Percentiles rank a stretch among this genome's conserved stretches.
phyloP scores from a whole-genome alignment of 2,113 vertebrate species.

The Calidris pygmaea region DNA sequence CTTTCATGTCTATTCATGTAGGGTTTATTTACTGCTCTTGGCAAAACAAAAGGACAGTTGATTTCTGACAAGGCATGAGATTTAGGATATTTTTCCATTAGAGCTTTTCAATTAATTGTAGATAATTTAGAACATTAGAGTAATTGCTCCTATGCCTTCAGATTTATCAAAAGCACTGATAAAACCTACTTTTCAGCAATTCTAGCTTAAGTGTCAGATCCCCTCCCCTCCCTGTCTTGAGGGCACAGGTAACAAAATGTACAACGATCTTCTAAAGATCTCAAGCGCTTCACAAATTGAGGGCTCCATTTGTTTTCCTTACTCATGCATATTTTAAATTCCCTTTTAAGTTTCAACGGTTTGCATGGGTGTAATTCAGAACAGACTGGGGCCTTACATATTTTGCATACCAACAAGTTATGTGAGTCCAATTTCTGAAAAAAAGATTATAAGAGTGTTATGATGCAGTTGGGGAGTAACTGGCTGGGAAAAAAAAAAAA shows the following conservation, averaged over 20 bases:
- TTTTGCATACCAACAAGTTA: conserved; percentile 38
- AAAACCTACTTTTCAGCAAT: not conserved
- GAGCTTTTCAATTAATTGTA: not conserved
- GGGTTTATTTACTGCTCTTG: not conserved
- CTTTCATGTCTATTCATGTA: not conserved
- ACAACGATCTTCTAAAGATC: not conserved
- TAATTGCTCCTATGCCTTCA: not conserved
- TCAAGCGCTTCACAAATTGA: not conserved
- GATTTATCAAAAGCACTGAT: not conserved
- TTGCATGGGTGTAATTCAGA: conserved; percentile 43
- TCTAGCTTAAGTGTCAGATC: not conserved
- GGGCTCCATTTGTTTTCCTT: not conserved
- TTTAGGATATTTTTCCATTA: not conserved
- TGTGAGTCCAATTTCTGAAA: not conserved
- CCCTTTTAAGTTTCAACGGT: conserved; percentile 7
- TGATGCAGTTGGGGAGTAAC: not conserved
- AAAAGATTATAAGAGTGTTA: not conserved
- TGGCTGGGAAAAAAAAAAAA: not conserved
- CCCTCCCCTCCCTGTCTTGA: not conserved
- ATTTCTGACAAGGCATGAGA: not conserved
- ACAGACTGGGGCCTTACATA: conserved; percentile 31
- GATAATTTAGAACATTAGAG: not conserved
- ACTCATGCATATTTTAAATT: conserved; percentile 43
- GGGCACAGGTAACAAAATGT: not conserved
- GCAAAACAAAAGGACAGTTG: not conserved